Evolutionary conservation across 2,888 invertebrate species (phyloP).

Genomic region (Electrophaes corylata): DNA sequence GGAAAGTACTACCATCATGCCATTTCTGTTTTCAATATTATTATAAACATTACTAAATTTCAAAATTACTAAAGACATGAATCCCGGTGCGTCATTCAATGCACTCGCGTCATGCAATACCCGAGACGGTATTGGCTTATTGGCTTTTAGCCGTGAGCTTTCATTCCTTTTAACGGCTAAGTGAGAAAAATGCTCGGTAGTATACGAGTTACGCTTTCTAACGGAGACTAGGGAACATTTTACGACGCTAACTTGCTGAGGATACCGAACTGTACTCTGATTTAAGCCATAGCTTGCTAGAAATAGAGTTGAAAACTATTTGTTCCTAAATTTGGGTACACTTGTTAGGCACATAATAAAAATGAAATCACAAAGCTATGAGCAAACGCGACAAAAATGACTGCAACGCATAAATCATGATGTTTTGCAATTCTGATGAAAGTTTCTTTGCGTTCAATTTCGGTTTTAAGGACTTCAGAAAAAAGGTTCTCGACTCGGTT

Average conservation of each 20-base stretch:
- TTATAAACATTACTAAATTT: not conserved
- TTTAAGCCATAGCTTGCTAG: not conserved
- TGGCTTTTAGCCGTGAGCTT: constrained; percentile 22
- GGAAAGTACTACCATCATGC: too few species aligned
- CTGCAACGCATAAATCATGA: too few species aligned
- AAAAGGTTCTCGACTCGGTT: too few species aligned
- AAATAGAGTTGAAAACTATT: not conserved
- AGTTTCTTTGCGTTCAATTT: too few species aligned
- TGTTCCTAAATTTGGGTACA: not conserved
- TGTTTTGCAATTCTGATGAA: too few species aligned
- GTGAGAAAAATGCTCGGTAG: constrained; percentile 16
- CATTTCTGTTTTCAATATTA: too few species aligned
- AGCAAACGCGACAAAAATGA: too few species aligned
- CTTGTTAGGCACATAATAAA: too few species aligned
- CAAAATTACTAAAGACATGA: not conserved
- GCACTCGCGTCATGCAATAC: constrained; percentile 18
- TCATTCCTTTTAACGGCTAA: constrained; percentile 14
- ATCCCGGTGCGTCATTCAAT: constrained; percentile 3
- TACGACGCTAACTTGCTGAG: not conserved
- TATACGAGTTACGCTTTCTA: not conserved
- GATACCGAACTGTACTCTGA: not conserved
- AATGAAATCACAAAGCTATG: too few species aligned
- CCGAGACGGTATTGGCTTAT: constrained; percentile 20
- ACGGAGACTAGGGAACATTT: not conserved
- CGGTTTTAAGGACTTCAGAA: too few species aligned